These are phyloP conservation scores for Lethrus apterus DNA, from an alignment of 1,140 invertebrate species.

Conservation along the genomic window DNA sequence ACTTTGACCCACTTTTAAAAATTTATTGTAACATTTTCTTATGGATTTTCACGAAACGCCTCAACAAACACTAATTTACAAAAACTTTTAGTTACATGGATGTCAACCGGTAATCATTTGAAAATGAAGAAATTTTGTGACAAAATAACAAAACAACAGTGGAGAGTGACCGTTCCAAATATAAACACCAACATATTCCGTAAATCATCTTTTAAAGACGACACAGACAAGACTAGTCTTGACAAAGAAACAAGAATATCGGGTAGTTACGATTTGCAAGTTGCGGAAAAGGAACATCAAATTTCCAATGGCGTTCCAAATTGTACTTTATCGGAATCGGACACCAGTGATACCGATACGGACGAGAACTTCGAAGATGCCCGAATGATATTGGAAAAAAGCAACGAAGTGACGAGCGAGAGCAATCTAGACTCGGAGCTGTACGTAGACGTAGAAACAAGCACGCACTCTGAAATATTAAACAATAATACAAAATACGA, in stretches of 20 bases:
- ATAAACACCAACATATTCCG: conserved; percentile 28
- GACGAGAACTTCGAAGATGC: conserved; percentile 30
- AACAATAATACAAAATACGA: conserved; percentile 27
- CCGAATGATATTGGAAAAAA: conserved; percentile 20
- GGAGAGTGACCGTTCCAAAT: conserved; percentile 36
- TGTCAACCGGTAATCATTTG: too few relatives aligned
- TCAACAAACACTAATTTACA: too few relatives aligned
- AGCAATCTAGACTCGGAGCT: conserved; percentile 20
- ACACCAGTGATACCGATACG: conserved; percentile 17
- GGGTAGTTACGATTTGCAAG: conserved; percentile 36
- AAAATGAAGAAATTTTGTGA: conserved; percentile 39
- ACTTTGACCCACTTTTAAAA: too few relatives aligned
- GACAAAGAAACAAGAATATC: conserved; percentile 26
- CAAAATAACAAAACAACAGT: conserved; percentile 36
- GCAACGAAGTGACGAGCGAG: conserved; percentile 18
- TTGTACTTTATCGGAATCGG: conserved; percentile 25
- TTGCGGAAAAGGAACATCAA: conserved; percentile 32
- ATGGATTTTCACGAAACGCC: too few relatives aligned
- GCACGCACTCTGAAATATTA: conserved; percentile 13
- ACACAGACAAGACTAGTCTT: conserved; percentile 14
- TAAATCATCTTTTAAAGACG: conserved; percentile 22
- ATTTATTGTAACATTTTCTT: too few relatives aligned
- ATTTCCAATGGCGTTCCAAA: conserved; percentile 26
- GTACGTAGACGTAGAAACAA: conserved; percentile 27
- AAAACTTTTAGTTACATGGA: too few relatives aligned